Evolutionary conservation across 1,140 invertebrate species (phyloP), one percentile per base, ranked within the genome.

Genomic region (Littorina saxatilis): DNA sequence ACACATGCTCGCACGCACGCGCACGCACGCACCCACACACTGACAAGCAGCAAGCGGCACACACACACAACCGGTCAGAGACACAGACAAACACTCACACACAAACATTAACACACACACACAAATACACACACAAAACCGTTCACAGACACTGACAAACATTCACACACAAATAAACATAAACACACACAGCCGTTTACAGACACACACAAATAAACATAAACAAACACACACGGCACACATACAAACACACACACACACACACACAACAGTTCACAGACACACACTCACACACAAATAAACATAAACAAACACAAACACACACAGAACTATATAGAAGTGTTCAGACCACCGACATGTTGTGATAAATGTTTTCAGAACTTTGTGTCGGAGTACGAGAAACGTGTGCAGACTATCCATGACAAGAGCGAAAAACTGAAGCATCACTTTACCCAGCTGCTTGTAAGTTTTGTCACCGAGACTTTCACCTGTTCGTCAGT

Each of bases 381-480:
- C 61, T 70, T 70, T 15, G 23, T 80, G 39, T 20, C 58, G 32
- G 79, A 80, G 43, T 50, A 70, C 47, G 43, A 73, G 68, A 80
- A 72, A 23, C 40, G 37, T 5, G 43, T 72, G 40, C 37, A 73
- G 43, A 70, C 43, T 13, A 63, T 63, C 15, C 35, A 63, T 3
- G 76, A 78, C 58, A 78, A 78, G 37, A 78, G 39, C 76, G 37
- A 43, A 27, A 58, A 27, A 20, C 79, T 80, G 32, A 37, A 74
- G 23, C 47, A 72, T 27, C 20, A 37, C 35, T 73, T 73, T 35
- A n/a, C 40, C 27, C 68, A 80, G 20, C 39, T 74, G 7, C 39
- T 78, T 55, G 76, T 80, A 29, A 73, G 63, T 47, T 5, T 7
- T 75, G 35, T 75, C 20, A 43, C 29, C 0, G 23, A n/a, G n/a